Percentiles rank a stretch among this genome's conserved stretches.
phyloP scores from a whole-genome alignment of 2,888 invertebrate genomes.

The Ischnus inquisitorius region DNA sequence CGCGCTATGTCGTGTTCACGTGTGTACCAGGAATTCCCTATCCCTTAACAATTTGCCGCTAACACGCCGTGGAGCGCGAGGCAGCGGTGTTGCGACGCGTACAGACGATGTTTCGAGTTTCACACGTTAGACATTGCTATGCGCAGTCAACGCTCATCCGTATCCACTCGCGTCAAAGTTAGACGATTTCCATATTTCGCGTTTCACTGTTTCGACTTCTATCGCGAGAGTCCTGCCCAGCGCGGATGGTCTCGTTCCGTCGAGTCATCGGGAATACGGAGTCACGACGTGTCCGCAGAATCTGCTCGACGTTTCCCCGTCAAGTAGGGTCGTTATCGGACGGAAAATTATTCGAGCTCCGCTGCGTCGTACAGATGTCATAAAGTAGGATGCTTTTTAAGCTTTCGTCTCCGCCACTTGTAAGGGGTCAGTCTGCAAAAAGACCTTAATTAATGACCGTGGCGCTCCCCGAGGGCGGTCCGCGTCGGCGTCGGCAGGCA shows the following conservation, averaged over 20 bases:
- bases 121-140: neutral
- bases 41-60: slow-evolving; percentile 84
- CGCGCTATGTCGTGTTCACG: slow-evolving; percentile 76
- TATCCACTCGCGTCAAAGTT: slow-evolving; percentile 36
- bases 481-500: slow-evolving; percentile 74
- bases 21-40: slow-evolving; percentile 79
- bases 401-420: slow-evolving; percentile 81
- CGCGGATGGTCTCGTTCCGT: no score
- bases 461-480: slow-evolving; percentile 82
- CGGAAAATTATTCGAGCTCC: slow-evolving; percentile 57
- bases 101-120: slow-evolving; percentile 41
- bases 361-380: slow-evolving; percentile 45
- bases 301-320: slow-evolving; percentile 36
- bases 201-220: slow-evolving; percentile 21
- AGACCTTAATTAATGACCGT: slow-evolving; percentile 85
- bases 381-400: slow-evolving; percentile 76
- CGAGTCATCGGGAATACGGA: neutral
- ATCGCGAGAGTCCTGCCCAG: no score
- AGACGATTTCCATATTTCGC: slow-evolving; percentile 52
- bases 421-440: slow-evolving; percentile 84
- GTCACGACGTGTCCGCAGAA: neutral
- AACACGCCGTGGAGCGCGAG: slow-evolving; percentile 73
- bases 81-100: slow-evolving; percentile 39
- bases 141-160: neutral
- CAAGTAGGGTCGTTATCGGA: slow-evolving; percentile 65